Percentiles rank a stretch among this genome's conserved stretches.
phyloP scores from a whole-genome alignment of 2,888 invertebrate species.

The Melanophora roralis region DNA sequence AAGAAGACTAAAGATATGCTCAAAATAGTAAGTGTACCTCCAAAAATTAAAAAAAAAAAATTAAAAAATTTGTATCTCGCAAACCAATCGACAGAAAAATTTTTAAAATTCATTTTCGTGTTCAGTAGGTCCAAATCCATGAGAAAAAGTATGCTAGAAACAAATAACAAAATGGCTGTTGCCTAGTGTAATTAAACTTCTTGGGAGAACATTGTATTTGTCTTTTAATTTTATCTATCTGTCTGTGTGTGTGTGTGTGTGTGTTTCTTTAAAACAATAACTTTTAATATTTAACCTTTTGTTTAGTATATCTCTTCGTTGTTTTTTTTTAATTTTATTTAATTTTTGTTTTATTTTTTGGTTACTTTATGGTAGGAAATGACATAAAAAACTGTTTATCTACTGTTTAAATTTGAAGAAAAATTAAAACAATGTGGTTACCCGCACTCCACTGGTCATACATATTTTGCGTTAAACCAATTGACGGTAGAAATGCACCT shows the following conservation, averaged over 20 bases:
- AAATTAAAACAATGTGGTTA: conserved; percentile 76
- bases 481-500: conserved; percentile 59
- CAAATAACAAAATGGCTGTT: no score
- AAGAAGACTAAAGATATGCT: no score
- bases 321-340: background rate
- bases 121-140: no score
- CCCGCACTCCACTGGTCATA: conserved; percentile 60
- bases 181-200: conserved; percentile 54
- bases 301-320: conserved; percentile 40
- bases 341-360: background rate
- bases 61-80: no score
- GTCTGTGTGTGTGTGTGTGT: background rate
- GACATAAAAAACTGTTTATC: conserved; percentile 52
- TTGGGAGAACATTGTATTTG: conserved; percentile 12
- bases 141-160: no score
- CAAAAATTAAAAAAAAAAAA: no score
- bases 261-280: conserved; percentile 49
- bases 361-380: conserved; percentile 51
- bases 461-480: conserved; percentile 52
- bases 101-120: no score
- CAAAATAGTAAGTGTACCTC: no score
- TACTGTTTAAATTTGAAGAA: conserved; percentile 70
- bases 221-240: conserved; percentile 1
- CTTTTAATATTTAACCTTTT: conserved; percentile 61
- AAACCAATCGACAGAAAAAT: no score